phyloP scores from a whole-genome alignment of 2,113 vertebrate genomes.

The Aspidoscelis tigris region DNA sequence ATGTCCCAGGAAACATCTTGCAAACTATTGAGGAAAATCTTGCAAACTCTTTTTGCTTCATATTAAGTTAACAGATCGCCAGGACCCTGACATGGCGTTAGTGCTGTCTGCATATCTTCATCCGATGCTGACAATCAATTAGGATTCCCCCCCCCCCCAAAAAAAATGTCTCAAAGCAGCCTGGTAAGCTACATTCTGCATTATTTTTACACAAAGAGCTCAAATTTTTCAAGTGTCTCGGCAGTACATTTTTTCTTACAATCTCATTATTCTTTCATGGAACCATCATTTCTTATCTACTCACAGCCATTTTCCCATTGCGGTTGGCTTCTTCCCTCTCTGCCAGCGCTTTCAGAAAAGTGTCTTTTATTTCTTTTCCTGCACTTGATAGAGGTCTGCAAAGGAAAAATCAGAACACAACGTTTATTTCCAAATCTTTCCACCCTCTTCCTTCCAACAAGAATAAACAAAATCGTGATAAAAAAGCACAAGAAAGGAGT shows the following conservation, averaged over 20 bases:
- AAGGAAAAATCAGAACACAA: slow-evolving; percentile 59
- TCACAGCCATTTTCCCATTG: slow-evolving; percentile 83
- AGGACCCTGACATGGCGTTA: too few relatives aligned
- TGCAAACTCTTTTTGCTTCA: too few relatives aligned
- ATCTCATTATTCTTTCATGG: background rate
- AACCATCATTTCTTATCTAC: slow-evolving; percentile 66
- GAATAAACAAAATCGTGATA: background rate
- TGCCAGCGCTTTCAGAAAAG: slow-evolving; percentile 82
- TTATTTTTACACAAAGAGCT: background rate
- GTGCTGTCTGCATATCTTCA: too few relatives aligned
- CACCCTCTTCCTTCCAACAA: background rate
- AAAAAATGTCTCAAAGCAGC: too few relatives aligned
- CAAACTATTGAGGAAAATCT: too few relatives aligned
- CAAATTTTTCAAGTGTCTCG: background rate
- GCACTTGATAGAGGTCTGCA: slow-evolving; percentile 80
- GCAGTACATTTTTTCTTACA: background rate
- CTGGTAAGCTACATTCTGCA: background rate
- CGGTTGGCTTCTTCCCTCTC: slow-evolving; percentile 83
- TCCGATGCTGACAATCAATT: too few relatives aligned
- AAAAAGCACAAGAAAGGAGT: background rate
- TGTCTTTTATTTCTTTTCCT: slow-evolving; percentile 82
- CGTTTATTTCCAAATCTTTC: background rate
- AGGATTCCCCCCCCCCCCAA: too few relatives aligned
- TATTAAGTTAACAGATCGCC: too few relatives aligned
- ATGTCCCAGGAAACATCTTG: too few relatives aligned